Evolutionary conservation across 2,113 vertebrate genomes (phyloP).

Genomic region (Mustela lutreola): DNA sequence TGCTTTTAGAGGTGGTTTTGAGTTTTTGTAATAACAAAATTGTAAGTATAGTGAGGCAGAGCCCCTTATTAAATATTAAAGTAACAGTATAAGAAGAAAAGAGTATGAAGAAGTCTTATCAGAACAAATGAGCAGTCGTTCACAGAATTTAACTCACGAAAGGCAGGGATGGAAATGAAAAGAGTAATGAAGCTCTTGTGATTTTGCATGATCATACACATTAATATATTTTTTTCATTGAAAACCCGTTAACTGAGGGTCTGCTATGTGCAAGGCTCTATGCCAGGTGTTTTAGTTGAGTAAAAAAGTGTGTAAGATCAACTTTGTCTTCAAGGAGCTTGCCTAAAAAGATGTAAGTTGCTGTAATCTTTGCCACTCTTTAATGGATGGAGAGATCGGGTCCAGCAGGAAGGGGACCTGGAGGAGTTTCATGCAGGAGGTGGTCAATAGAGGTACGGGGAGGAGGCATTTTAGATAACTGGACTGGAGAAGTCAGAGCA

Average conservation of each 20-base stretch:
- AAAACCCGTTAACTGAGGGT: not conserved
- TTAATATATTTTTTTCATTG: not conserved
- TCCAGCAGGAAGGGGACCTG: not conserved
- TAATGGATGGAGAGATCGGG: not conserved
- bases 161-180: not conserved
- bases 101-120: not conserved
- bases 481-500: not conserved
- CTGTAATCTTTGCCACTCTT: too few species aligned
- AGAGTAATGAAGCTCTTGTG: not conserved
- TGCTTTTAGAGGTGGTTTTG: not conserved
- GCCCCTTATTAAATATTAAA: not conserved
- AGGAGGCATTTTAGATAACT: not conserved
- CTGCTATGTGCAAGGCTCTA: not conserved
- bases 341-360: not conserved
- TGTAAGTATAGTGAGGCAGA: not conserved
- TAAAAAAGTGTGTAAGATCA: not conserved
- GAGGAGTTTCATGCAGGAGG: not conserved
- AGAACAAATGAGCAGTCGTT: not conserved
- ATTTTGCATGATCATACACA: not conserved
- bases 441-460: not conserved
- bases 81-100: not conserved
- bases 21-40: conserved; percentile 28
- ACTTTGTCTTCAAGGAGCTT: not conserved
- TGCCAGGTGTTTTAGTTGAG: not conserved
- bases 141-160: not conserved